These are phyloP conservation scores for Meteorus sp. DNA, from an alignment of 1,140 invertebrate genomes.

Conservation along the genomic window DNA sequence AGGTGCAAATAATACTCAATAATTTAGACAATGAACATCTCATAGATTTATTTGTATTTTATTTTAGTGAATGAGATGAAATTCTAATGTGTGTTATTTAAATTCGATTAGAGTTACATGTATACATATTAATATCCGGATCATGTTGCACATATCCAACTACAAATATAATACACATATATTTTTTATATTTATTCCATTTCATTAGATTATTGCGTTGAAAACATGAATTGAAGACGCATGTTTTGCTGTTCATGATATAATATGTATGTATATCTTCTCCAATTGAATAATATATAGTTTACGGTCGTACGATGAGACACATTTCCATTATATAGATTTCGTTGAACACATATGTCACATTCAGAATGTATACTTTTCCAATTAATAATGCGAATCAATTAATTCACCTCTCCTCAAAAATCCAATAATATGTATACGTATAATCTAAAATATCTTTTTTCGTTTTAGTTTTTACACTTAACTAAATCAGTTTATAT, in stretches of 20 bases:
- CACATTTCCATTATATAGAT: neutral
- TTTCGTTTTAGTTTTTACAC: conserved; percentile 28
- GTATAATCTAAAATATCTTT: conserved; percentile 12
- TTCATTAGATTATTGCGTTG: neutral
- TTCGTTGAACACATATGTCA: conserved; percentile 16
- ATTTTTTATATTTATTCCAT: conserved; percentile 8
- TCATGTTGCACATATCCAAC: conserved; percentile 20
- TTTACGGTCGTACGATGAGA: neutral
- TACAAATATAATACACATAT: conserved; percentile 11
- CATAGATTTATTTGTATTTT: conserved; percentile 17
- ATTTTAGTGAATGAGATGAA: conserved; percentile 19
- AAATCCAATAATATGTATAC: conserved; percentile 4
- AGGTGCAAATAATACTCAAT: conserved; percentile 8
- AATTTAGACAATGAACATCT: conserved; percentile 10
- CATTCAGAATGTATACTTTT: conserved; percentile 9
- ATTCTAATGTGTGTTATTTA: neutral
- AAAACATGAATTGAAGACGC: neutral
- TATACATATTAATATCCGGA: conserved; percentile 8
- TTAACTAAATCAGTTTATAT: conserved; percentile 19
- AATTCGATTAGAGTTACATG: conserved; percentile 6
- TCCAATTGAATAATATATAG: conserved; percentile 1
- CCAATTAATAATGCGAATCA: too few species aligned
- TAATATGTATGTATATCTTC: neutral
- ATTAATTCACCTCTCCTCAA: too few species aligned
- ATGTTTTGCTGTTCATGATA: too few species aligned